These are phyloP conservation scores for Lasioglossum oenotherae DNA, from an alignment of 2,888 invertebrate genomes.

Conservation along the genomic window DNA sequence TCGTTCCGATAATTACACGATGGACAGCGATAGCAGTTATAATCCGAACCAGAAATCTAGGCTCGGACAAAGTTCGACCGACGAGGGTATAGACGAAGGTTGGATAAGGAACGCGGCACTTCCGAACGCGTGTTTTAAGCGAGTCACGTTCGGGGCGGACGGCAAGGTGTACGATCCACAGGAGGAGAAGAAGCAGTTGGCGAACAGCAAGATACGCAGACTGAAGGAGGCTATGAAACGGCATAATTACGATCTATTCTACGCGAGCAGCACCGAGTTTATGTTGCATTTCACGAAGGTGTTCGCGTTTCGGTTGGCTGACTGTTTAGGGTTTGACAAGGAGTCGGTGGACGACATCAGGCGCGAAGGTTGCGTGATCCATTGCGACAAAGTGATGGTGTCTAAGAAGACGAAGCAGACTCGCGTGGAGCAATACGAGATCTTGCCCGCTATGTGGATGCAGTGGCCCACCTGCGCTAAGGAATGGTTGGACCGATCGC, in stretches of 20 bases:
- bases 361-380: constrained; percentile 89
- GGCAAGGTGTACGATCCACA: constrained; percentile 75
- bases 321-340: constrained; percentile 86
- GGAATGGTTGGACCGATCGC: constrained; percentile 88
- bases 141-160: constrained; percentile 72
- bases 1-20: constrained; percentile 84
- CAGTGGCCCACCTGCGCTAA: constrained; percentile 90
- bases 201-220: constrained; percentile 75
- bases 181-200: constrained; percentile 65
- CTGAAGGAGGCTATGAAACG: constrained; percentile 73
- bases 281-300: constrained; percentile 89
- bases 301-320: constrained; percentile 87
- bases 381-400: constrained; percentile 86
- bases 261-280: constrained; percentile 88
- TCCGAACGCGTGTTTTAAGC: constrained; percentile 78
- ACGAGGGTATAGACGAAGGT: constrained; percentile 10
- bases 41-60: not conserved
- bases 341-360: constrained; percentile 84
- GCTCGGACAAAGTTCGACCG: not conserved
- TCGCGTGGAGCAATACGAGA: constrained; percentile 86
- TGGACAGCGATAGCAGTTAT: constrained; percentile 82
- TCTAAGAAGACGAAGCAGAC: constrained; percentile 78
- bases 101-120: constrained; percentile 64
- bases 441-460: constrained; percentile 89
- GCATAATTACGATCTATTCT: constrained; percentile 76